A percentile compares a stretch with the other conserved stretches of the same genome.
These are phyloP conservation scores for Tragulus kanchil DNA, from an alignment of 2,113 vertebrate species.

Conservation along the genomic window DNA sequence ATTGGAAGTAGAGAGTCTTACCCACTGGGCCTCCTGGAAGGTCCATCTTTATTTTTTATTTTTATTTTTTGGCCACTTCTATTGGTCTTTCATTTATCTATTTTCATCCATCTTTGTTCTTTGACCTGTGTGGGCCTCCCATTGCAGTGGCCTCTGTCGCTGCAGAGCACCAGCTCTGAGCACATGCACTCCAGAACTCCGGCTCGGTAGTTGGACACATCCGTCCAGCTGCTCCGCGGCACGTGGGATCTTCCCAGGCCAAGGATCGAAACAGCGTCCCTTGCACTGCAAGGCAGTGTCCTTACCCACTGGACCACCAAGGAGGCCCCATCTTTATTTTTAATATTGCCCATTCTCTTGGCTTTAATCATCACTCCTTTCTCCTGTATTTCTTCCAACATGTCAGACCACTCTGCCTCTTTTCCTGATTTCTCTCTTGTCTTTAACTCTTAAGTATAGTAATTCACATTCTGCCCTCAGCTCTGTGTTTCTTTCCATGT, in stretches of 20 bases:
- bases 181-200: no score
- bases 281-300: no score
- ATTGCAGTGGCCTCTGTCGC: no score
- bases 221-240: no score
- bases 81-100: no score
- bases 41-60: neutral
- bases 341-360: neutral
- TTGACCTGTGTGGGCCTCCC: no score
- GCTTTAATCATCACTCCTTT: neutral
- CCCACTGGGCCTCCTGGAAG: neutral
- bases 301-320: neutral
- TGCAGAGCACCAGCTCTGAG: no score
- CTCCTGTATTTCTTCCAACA: neutral
- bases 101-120: no score
- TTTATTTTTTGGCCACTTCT: no score
- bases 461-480: neutral
- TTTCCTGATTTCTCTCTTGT: conserved; percentile 31
- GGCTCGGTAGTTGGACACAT: no score
- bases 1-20: neutral
- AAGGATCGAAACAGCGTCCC: no score
- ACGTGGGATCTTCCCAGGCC: no score
- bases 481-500: conserved; percentile 5
- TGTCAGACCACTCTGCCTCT: neutral
- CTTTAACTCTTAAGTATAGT: neutral
- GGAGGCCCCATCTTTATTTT: neutral